Conservation (phyloP, 2,888 invertebrate genomes). For the Hyppa rectilinea region DNA sequence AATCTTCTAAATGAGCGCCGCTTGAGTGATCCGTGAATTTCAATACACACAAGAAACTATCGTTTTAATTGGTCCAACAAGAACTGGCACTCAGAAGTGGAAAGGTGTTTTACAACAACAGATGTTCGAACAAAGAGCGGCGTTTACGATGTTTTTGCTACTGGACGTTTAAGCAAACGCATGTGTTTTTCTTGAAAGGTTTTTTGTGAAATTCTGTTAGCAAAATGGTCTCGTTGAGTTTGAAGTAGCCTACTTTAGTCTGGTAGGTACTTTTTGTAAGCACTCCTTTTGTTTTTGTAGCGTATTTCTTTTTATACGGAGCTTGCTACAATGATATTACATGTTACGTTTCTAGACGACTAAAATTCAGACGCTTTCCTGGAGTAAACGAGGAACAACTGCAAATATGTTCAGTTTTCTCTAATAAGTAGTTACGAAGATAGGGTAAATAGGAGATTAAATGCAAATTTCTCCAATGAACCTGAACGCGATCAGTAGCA, state of each 20-base stretch:
- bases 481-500: too few relatives aligned
- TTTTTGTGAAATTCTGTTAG: slow-evolving; percentile 62
- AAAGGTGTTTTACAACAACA: slow-evolving; percentile 60
- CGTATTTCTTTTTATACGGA: slow-evolving; percentile 34
- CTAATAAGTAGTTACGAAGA: not conserved
- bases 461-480: too few relatives aligned
- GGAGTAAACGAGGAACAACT: not conserved
- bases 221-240: slow-evolving; percentile 55
- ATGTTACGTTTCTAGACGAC: not conserved
- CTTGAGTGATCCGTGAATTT: slow-evolving; percentile 84
- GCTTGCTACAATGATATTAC: slow-evolving; percentile 31
- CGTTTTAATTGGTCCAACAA: slow-evolving; percentile 83
- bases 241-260: slow-evolving; percentile 55
- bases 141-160: slow-evolving; percentile 61
- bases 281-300: slow-evolving; percentile 35
- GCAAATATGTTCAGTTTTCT: not conserved
- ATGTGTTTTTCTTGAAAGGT: slow-evolving; percentile 64
- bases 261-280: slow-evolving; percentile 45
- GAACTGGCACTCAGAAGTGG: slow-evolving; percentile 69
- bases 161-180: slow-evolving; percentile 54
- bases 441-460: not conserved
- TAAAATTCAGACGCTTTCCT: not conserved
- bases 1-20: slow-evolving; percentile 82
- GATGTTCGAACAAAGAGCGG: slow-evolving; percentile 63
- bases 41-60: slow-evolving; percentile 79